Conservation (phyloP, 2,113 vertebrate species). For the Herpetotheres cachinnans region DNA sequence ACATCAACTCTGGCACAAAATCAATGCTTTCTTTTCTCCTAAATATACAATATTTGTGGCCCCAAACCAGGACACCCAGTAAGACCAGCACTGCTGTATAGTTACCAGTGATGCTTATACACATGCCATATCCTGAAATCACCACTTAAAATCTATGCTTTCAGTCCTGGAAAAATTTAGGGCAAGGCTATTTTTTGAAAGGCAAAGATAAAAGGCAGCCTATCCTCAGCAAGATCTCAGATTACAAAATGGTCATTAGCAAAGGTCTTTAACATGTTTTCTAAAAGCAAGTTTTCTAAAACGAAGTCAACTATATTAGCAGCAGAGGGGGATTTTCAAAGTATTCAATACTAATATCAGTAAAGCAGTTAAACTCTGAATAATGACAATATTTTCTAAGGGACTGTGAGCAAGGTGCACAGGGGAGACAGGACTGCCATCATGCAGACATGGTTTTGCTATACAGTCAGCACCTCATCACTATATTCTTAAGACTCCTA, state of each 20-base stretch:
- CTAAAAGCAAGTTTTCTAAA: not conserved
- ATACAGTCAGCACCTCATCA: not conserved
- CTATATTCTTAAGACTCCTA: not conserved
- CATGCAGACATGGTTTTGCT: not conserved
- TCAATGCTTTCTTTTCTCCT: not conserved
- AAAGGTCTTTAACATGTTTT: not conserved
- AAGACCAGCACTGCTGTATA: not conserved
- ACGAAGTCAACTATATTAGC: not conserved
- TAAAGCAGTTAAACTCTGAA: not conserved
- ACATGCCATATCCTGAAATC: not conserved
- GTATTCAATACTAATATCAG: not conserved
- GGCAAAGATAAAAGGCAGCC: not conserved
- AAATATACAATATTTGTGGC: not conserved
- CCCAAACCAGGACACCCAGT: not conserved
- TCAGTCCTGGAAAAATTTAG: not conserved
- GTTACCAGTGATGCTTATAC: not conserved
- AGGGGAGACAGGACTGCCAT: not conserved
- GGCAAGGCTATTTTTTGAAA: not conserved
- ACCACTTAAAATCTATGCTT: not conserved
- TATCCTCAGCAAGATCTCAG: not conserved
- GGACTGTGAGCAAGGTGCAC: not conserved
- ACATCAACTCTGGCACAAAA: not conserved
- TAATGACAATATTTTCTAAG: not conserved
- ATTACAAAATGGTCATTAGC: not conserved
- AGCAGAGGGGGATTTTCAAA: not conserved